These are phyloP conservation scores for Proisotoma minuta DNA, from an alignment of 2,888 invertebrate genomes.

Conservation along the genomic window DNA sequence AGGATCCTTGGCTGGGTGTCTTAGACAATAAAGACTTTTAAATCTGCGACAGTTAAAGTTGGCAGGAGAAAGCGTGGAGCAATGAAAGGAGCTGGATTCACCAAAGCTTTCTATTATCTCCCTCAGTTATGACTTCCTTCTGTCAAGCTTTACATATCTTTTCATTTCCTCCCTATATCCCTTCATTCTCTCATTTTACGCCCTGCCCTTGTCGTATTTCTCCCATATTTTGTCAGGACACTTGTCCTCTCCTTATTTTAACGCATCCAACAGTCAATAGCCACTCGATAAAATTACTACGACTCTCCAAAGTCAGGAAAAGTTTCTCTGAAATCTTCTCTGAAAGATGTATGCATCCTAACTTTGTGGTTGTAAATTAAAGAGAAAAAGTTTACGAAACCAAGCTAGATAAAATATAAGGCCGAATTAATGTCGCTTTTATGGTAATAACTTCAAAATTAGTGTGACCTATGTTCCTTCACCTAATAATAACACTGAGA, in stretches of 20 bases:
- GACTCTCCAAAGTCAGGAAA: too few relatives aligned
- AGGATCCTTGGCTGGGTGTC: too few relatives aligned
- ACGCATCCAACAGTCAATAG: too few relatives aligned
- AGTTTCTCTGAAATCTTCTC: too few relatives aligned
- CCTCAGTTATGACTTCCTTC: not conserved
- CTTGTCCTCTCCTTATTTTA: too few relatives aligned
- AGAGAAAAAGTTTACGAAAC: not conserved
- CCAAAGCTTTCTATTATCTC: not conserved
- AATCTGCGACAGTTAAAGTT: too few relatives aligned
- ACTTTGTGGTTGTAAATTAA: constrained; percentile 1
- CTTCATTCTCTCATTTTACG: not conserved
- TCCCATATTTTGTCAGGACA: too few relatives aligned
- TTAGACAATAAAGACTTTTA: too few relatives aligned
- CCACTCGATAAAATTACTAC: too few relatives aligned
- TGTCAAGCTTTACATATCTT: constrained; percentile 3
- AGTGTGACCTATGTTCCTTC: not conserved
- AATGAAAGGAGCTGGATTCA: not conserved
- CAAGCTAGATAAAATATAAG: not conserved
- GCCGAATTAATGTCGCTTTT: not conserved
- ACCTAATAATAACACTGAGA: not conserved
- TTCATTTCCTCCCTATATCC: constrained; percentile 4
- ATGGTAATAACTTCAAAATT: not conserved
- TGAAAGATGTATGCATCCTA: not conserved
- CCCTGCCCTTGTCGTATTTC: too few relatives aligned
- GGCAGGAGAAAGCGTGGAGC: too few relatives aligned